Percentiles rank a stretch among this genome's conserved stretches.
Conservation (phyloP, 2,888 invertebrate species). For the Ceriagrion tenellum region DNA sequence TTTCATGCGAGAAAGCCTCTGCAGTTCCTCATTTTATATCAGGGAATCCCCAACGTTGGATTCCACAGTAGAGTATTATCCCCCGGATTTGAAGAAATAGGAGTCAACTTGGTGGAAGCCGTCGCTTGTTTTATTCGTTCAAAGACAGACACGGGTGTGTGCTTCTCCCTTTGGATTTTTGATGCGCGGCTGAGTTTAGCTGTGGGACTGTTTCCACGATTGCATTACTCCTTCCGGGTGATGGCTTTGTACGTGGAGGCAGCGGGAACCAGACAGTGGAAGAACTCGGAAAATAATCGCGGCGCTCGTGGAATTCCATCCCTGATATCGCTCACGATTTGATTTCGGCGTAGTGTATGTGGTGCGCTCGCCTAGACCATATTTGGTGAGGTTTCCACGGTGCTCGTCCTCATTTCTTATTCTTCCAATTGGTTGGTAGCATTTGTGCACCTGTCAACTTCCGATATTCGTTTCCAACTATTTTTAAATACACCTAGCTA, state of each 20-base stretch:
- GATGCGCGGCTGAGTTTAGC: not conserved
- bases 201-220: not conserved
- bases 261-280: not conserved
- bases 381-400: no score
- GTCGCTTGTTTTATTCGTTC: not conserved
- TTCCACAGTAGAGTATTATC: not conserved
- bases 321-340: not conserved
- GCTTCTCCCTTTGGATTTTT: not conserved
- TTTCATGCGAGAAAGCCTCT: not conserved
- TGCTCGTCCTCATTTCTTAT: no score
- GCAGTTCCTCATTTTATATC: not conserved
- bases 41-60: not conserved
- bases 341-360: not conserved
- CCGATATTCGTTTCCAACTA: no score
- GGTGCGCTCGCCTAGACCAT: not conserved
- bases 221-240: not conserved
- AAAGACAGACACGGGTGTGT: not conserved
- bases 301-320: not conserved
- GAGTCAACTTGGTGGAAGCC: not conserved
- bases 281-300: not conserved
- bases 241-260: not conserved
- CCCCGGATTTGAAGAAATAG: not conserved
- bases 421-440: no score
- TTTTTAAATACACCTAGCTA: no score
- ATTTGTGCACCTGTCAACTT: no score